Percentiles rank a stretch among this genome's conserved stretches.
Evolutionary conservation across 2,113 vertebrate genomes (phyloP).

Genomic region (Semicossyphus pulcher): DNA sequence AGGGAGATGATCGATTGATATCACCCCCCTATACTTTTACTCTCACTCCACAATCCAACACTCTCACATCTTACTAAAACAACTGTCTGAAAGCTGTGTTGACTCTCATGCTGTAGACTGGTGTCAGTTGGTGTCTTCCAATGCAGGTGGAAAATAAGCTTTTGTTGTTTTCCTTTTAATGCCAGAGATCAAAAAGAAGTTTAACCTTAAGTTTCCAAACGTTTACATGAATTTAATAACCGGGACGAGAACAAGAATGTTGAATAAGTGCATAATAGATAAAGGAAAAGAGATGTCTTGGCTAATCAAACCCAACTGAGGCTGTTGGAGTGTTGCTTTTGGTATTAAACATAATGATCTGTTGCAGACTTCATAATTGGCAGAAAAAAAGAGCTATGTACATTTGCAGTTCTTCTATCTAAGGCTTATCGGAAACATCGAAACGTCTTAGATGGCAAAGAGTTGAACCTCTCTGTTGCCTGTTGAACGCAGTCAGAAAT

Average conservation of each 20-base stretch:
- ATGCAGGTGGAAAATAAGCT: not conserved
- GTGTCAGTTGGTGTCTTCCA: not conserved
- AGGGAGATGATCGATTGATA: not conserved
- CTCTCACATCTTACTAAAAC: not conserved
- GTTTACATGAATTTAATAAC: not conserved
- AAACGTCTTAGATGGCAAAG: not conserved
- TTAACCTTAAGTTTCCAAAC: not conserved
- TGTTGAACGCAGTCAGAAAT: constrained; percentile 16
- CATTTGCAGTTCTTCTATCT: not conserved
- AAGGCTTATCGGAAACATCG: not conserved
- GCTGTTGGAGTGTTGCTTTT: not conserved
- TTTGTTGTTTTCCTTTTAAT: not conserved
- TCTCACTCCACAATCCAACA: not conserved
- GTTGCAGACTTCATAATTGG: not conserved
- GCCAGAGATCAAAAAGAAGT: not conserved
- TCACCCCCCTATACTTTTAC: not conserved
- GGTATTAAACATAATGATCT: not conserved
- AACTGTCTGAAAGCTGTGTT: not conserved
- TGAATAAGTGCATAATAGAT: not conserved
- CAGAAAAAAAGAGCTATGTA: not conserved
- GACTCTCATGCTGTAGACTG: not conserved
- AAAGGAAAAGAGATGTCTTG: not conserved
- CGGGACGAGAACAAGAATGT: not conserved
- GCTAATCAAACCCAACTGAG: not conserved
- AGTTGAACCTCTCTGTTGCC: not conserved